These are phyloP conservation scores for Casuarius casuarius DNA, from an alignment of 2,113 vertebrate species.

Conservation along the genomic window DNA sequence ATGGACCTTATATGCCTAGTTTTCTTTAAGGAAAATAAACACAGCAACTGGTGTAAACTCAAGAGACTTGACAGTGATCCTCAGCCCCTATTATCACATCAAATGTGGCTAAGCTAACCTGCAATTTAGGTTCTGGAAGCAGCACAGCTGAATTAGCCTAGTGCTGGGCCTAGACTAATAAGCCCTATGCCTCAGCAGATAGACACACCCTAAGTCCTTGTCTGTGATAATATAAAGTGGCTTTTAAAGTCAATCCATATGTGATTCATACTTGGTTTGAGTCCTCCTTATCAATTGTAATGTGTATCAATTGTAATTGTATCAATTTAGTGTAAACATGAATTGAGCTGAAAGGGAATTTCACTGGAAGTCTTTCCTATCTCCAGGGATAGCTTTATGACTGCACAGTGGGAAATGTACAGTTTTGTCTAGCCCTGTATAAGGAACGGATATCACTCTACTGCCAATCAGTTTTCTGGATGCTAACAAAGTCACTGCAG, in stretches of 20 bases:
- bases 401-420: background rate
- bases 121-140: background rate
- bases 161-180: background rate
- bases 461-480: background rate
- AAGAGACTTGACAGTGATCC: background rate
- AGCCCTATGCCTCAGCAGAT: background rate
- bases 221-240: background rate
- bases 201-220: background rate
- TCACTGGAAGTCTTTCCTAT: background rate
- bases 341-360: background rate
- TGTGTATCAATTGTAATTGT: background rate
- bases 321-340: background rate
- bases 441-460: background rate
- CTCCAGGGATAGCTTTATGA: background rate
- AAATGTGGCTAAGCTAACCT: background rate
- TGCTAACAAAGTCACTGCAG: background rate
- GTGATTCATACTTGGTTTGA: background rate
- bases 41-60: background rate
- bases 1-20: background rate
- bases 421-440: background rate
- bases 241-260: background rate
- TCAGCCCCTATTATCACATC: background rate
- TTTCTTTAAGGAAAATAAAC: background rate
- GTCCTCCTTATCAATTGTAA: background rate
- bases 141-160: background rate